Base-by-base conservation (phyloP, 2,113 vertebrate species). In the Ceyx melanurus region DNA sequence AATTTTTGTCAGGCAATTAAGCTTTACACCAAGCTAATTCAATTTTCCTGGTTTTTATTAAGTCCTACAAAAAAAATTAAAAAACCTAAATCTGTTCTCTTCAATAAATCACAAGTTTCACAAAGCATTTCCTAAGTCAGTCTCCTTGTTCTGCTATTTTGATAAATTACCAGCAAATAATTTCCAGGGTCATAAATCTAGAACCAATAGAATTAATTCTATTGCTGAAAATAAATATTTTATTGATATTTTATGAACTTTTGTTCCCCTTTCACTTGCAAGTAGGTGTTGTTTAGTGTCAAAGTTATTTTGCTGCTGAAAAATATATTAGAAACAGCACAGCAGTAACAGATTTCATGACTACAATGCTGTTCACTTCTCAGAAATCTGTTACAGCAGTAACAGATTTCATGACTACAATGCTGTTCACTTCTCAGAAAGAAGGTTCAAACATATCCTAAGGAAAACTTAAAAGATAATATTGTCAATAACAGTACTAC, bases 211-310 rank as follows among this genome's bases (percentile, higher is more conserved):
- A 98, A 98, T 98, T 97, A 98, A 98, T 97, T 97, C 84, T 95
- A 96, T 95, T 95, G 76, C 95, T 96, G 97, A 97, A 96, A 86
- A 97, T 92, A 97, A 98, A 98, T 98, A 98, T 98, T 98, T 97
- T 97, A 98, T 98, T 97, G 90, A 92, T 91, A 67, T 96, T 98
- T 98, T 97, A 98, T 98, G 97, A 98, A 96, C 72, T 97, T 98
- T 98, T 95, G 90, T 96, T 97, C 95, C 89, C 75, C 94, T 96
- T 97, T 96, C 76, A 82, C 86, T 98, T 12, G 6, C 82, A 97
- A 92, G 94, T 95, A 96, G 89, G 71, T 97, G 93, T 97, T 98
- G 94, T 96, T 97, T 95, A 95, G 95, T 95, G 83, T 56, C 42
- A 78, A 95, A 97, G 90, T 91, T 22, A 93, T 96, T 97, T 92